These are phyloP conservation scores for Papilio protenor DNA, from an alignment of 2,888 invertebrate species.

Conservation along the genomic window DNA sequence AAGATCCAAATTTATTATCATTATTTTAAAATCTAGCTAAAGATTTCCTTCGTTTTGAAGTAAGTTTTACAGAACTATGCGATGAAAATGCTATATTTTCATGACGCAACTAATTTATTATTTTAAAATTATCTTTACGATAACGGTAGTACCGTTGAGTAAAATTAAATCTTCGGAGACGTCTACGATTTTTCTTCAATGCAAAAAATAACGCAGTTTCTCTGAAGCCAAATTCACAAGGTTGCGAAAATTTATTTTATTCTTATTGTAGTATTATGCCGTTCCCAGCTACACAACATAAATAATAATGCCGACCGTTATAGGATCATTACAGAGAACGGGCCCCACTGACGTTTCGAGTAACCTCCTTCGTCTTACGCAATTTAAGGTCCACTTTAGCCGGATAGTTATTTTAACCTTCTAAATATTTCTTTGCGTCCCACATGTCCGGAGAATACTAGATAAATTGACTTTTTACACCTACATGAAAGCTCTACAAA, in stretches of 20 bases:
- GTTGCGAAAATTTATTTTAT: conserved; percentile 80
- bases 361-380: conserved; percentile 54
- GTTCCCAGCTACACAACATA: conserved; percentile 83
- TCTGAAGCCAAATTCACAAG: conserved; percentile 77
- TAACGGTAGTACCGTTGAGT: neutral
- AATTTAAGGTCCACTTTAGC: conserved; percentile 47
- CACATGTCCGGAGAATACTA: conserved; percentile 30
- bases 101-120: neutral
- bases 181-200: conserved; percentile 61
- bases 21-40: too few species aligned
- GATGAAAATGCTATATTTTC: too few species aligned
- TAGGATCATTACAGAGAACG: conserved; percentile 80
- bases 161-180: conserved; percentile 60
- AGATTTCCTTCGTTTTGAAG: too few species aligned
- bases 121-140: neutral
- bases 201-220: conserved; percentile 75
- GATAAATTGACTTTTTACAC: conserved; percentile 37
- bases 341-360: conserved; percentile 68
- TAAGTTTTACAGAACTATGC: too few species aligned
- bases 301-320: conserved; percentile 82
- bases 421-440: conserved; percentile 39
- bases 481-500: conserved; percentile 35
- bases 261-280: conserved; percentile 83
- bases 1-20: too few species aligned
- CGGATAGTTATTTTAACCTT: conserved; percentile 54